Evolutionary conservation across 2,888 invertebrate genomes (phyloP), one percentile per base, ranked within the genome.

Genomic region (Lacanobia oleracea): DNA sequence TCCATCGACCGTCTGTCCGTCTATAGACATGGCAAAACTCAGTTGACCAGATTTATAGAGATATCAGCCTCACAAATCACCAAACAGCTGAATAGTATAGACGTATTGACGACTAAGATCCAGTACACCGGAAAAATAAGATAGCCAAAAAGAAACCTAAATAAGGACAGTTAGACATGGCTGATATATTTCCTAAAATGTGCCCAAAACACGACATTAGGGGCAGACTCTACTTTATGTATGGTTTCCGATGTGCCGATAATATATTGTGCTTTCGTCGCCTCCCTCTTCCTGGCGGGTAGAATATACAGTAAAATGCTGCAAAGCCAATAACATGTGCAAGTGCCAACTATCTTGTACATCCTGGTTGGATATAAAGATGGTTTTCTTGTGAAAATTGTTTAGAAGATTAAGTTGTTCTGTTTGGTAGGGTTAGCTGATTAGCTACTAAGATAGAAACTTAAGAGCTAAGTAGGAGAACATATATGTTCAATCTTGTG

Each of bases 181-280:
- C 51, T 69, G 72, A 83, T 71, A 83, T 83, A 75, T 77, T 62
- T 51, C 71, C 51, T 56, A 77, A 82, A 84, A 80, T 84, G 80
- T 72, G 64, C 72, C 78, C 72, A 60, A 79, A 78, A 68, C 59
- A 59, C 77, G 75, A 74, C 77, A 75, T 82, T 82, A 74, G 72
- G 64, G 59, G 68, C 60, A 60, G 56, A 50, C 53, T 71, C 62
- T 53, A 56, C 79, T 81, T 71, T 79, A 86, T 82, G 60, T 84
- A 85, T 86, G 77, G 82, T 86, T 85, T 85, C 85, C 85, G 82
- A 81, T 85, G 80, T 78, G 45, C 51, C 61, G 75, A 84, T 85
- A 85, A 85, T 82, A 85, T 86, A 85, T 84, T 75, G 82, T 69
- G 68, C 60, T 61, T 51, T 65, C 74, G 75, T 76, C 86, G 79